Conservation (phyloP, 1,140 invertebrate genomes). For the Drosophila fuyamai region DNA sequence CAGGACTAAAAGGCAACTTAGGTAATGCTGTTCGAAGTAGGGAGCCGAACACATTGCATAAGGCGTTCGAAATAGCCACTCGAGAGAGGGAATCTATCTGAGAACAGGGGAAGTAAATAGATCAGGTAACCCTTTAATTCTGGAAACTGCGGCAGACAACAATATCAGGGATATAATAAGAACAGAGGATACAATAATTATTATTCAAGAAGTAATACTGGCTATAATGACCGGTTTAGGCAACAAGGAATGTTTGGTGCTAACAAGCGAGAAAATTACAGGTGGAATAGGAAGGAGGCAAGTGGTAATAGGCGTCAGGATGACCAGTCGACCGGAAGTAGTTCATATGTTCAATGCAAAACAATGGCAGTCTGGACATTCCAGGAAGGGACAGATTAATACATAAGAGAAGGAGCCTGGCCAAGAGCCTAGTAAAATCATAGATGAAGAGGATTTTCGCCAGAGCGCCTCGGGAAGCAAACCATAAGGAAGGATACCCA, state of each 20-base stretch:
- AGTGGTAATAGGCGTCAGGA: not conserved
- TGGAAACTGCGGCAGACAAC: not conserved
- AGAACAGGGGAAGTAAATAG: not conserved
- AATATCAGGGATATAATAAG: too few relatives aligned
- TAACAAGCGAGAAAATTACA: not conserved
- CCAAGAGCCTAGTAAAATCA: too few relatives aligned
- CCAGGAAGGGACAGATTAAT: not conserved
- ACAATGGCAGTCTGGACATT: too few relatives aligned
- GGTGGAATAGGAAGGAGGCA: not conserved
- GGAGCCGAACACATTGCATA: too few relatives aligned
- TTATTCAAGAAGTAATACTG: not conserved
- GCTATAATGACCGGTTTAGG: not conserved
- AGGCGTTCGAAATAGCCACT: too few relatives aligned
- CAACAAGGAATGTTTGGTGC: not conserved
- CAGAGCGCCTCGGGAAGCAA: not conserved
- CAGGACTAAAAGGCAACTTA: too few relatives aligned
- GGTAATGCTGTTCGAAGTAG: too few relatives aligned
- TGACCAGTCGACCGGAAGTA: not conserved
- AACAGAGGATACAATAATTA: not conserved
- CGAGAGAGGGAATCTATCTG: not conserved
- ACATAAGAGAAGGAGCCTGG: not conserved
- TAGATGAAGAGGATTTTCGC: too few relatives aligned
- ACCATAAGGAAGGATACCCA: too few relatives aligned
- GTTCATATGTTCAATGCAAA: not conserved
- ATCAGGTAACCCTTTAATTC: not conserved